Base-by-base conservation (phyloP, 1,140 invertebrate species). In the Lerema accius region DNA sequence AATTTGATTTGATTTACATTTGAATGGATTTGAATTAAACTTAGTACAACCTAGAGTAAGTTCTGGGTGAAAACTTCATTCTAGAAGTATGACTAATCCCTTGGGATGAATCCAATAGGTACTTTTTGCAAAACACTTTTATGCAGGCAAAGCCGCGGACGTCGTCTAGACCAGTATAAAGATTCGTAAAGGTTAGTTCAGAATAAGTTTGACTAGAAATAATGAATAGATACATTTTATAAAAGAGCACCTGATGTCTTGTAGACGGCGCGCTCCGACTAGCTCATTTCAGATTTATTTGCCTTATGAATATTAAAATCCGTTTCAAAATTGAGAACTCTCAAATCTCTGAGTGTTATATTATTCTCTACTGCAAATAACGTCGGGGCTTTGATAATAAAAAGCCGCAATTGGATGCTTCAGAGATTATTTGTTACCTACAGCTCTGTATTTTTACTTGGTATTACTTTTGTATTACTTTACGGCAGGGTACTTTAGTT, bases 281-380 rank as follows among this genome's bases (percentile, higher is more conserved):
- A 64, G 61, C 71, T 76, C 74, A 69, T 74, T 74, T 55, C 40
- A 56, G 73, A 81, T 83, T 79, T 78, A 80, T 78, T 71, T 74
- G 46, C 71, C 75, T 82, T 82, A 82, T 82, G 73, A 82, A 82
- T 82, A 80, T 82, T 78, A 73, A 82, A 78, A 62, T 69, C 70
- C 67, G 67, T 78, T 78, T 64, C 67, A 63, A 67, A 78, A 80
- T 78, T 68, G 73, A 70, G 65, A 59, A 67, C 69, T 70, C 70
- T 75, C 68, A 63, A 65, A 71, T 68, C 69, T 73, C 68, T 70
- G 45, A 55, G 64, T 65, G 73, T 68, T 82, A 76, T 73, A 71
- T 80, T 76, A 72, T 72, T 74, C 67, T 42, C 68, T 42, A 42
- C 59, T 74, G 67, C 39, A 65, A 75, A 55, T 72, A 68, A 75